Evolutionary conservation across 2,888 invertebrate genomes (phyloP).

Genomic region (Aphrophora alni): DNA sequence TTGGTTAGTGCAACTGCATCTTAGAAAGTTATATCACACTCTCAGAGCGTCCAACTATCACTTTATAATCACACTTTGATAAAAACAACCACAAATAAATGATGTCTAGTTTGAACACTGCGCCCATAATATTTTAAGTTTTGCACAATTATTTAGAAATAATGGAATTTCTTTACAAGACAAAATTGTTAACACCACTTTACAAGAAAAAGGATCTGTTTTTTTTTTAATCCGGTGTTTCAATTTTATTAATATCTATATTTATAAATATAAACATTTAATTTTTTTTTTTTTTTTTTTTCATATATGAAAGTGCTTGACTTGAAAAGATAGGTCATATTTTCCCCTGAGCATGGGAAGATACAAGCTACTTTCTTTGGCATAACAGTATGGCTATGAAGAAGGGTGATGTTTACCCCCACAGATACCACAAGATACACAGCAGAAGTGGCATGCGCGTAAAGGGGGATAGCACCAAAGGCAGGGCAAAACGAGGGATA

Average conservation of each 20-base stretch:
- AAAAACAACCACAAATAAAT: background rate
- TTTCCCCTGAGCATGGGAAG: slow-evolving; percentile 42
- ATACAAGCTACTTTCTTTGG: slow-evolving; percentile 34
- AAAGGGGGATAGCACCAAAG: slow-evolving; percentile 93
- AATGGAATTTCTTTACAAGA: background rate
- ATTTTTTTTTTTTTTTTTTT: slow-evolving; percentile 25
- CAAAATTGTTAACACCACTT: background rate
- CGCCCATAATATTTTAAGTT: background rate
- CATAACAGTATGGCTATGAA: slow-evolving; percentile 39
- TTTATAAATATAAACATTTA: slow-evolving; percentile 41
- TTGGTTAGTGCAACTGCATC: background rate
- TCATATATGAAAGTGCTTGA: slow-evolving; percentile 27
- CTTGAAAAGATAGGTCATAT: slow-evolving; percentile 34
- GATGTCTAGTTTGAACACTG: background rate
- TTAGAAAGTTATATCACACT: background rate
- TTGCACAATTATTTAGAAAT: background rate
- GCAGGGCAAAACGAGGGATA: slow-evolving; percentile 90
- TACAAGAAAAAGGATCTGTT: slow-evolving; percentile 13
- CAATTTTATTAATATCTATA: slow-evolving; percentile 16
- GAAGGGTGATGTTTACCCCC: slow-evolving; percentile 74
- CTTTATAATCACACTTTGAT: background rate
- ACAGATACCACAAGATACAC: slow-evolving; percentile 79
- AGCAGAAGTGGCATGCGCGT: slow-evolving; percentile 82
- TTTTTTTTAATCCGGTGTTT: background rate
- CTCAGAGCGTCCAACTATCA: background rate